phyloP scores from a whole-genome alignment of 2,113 vertebrate species.

The Aviceda subcristata region DNA sequence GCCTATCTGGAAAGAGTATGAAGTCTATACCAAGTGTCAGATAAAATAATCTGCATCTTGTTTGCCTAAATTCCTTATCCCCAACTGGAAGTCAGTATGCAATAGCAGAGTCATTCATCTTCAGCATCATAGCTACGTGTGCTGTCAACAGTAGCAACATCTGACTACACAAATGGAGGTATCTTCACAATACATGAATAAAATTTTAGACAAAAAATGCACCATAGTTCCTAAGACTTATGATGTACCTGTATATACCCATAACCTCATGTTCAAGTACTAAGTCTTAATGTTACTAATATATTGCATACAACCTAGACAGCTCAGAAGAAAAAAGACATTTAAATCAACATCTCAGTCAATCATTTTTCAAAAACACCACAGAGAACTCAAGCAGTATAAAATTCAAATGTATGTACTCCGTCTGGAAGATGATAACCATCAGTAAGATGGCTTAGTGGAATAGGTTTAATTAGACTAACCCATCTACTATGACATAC shows the following conservation, averaged over 20 bases:
- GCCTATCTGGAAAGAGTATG: not conserved
- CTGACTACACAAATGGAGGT: not conserved
- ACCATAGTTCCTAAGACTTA: not conserved
- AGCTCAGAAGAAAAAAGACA: not conserved
- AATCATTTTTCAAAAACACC: not conserved
- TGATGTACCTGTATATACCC: not conserved
- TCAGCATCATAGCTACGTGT: not conserved
- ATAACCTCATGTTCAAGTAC: not conserved
- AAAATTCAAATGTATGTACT: not conserved
- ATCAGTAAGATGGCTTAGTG: not conserved
- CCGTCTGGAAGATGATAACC: not conserved
- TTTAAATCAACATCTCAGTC: not conserved
- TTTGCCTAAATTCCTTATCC: not conserved
- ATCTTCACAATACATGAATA: not conserved
- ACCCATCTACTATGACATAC: not conserved
- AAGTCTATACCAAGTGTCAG: not conserved
- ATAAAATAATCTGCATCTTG: not conserved
- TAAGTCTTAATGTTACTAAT: not conserved
- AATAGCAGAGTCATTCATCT: not conserved
- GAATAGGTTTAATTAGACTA: constrained; percentile 22
- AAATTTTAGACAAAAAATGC: not conserved
- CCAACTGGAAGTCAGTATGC: not conserved
- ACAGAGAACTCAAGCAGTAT: not conserved
- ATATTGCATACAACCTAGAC: not conserved
- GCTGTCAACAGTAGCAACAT: not conserved